Conservation (phyloP, 2,797 vertebrate genomes). For the Oreortyx pictus region DNA sequence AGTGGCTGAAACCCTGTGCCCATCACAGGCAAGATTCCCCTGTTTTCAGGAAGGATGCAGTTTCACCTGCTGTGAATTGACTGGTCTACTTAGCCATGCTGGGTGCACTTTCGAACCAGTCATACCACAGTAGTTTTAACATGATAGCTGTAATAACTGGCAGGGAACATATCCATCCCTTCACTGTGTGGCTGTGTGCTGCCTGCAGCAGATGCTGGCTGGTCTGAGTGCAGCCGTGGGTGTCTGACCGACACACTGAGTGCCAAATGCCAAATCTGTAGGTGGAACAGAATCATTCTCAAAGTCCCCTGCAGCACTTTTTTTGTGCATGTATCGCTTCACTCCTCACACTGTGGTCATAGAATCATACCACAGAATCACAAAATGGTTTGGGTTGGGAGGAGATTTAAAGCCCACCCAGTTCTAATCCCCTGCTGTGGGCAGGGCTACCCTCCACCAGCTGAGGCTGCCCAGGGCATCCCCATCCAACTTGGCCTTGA, state of each 20-base stretch:
- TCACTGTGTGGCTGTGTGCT: accelerated
- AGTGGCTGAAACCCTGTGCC: not conserved
- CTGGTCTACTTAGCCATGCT: not conserved
- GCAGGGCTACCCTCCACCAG: too few species aligned
- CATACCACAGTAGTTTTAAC: not conserved
- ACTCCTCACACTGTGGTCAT: accelerated
- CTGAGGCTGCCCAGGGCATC: too few species aligned
- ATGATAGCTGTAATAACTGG: not conserved
- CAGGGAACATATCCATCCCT: not conserved
- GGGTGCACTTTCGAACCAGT: not conserved
- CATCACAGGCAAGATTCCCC: too few species aligned
- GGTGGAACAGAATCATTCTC: not conserved
- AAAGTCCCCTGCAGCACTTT: not conserved
- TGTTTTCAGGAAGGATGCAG: not conserved
- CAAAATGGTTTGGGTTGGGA: too few species aligned
- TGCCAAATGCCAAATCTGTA: not conserved
- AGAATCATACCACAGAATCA: too few species aligned
- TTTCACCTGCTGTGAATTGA: not conserved
- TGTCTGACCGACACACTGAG: accelerated
- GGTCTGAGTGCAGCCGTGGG: accelerated
- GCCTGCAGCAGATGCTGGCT: not conserved
- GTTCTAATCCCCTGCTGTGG: too few species aligned
- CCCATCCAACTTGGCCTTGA: too few species aligned
- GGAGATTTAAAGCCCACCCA: too few species aligned
- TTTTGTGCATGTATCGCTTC: not conserved